These are phyloP conservation scores for Poecilia latipinna DNA, from an alignment of 2,113 vertebrate genomes.

Conservation along the genomic window DNA sequence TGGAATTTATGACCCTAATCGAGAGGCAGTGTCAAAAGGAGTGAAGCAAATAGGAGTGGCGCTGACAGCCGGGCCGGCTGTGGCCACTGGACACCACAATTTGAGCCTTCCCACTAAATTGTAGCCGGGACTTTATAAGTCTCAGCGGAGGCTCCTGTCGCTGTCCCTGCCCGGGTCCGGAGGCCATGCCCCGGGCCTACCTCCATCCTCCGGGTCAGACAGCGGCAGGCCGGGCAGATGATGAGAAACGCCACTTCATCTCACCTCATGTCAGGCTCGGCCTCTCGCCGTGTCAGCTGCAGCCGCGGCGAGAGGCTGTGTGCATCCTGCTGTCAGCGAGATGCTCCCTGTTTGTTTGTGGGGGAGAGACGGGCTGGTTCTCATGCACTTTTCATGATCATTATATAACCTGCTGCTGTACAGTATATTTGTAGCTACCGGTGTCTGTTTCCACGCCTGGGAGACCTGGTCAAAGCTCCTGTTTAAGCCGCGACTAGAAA, in stretches of 20 bases:
- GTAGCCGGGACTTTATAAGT: slow-evolving; percentile 64
- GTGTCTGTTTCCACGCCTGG: slow-evolving; percentile 41
- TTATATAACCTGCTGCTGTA: slow-evolving; percentile 58
- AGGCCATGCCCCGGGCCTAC: slow-evolving; percentile 58
- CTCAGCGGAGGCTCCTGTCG: slow-evolving; percentile 44
- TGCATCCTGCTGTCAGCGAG: slow-evolving; percentile 30
- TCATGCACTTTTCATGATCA: slow-evolving; percentile 65
- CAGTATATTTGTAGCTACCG: slow-evolving; percentile 32
- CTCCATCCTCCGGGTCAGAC: slow-evolving; percentile 64
- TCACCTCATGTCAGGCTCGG: slow-evolving; percentile 56
- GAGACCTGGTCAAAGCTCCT: slow-evolving; percentile 54
- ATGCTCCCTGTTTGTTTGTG: slow-evolving; percentile 37
- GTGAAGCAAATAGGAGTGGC: slow-evolving; percentile 67
- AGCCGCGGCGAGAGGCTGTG: slow-evolving; percentile 1
- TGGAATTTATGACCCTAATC: slow-evolving; percentile 81
- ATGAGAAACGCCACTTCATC: slow-evolving; percentile 66
- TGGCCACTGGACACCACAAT: slow-evolving; percentile 54
- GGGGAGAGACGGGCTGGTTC: slow-evolving; percentile 12
- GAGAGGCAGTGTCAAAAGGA: slow-evolving; percentile 66
- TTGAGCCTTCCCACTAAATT: slow-evolving; percentile 63
- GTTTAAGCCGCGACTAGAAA: slow-evolving; percentile 68
- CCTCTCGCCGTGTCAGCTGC: slow-evolving; percentile 21
- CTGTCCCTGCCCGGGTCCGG: slow-evolving; percentile 45
- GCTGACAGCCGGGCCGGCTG: slow-evolving; percentile 56
- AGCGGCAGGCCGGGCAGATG: slow-evolving; percentile 44